phyloP scores from a whole-genome alignment of 2,113 vertebrate genomes.

The Chascanopsetta lugubris region DNA sequence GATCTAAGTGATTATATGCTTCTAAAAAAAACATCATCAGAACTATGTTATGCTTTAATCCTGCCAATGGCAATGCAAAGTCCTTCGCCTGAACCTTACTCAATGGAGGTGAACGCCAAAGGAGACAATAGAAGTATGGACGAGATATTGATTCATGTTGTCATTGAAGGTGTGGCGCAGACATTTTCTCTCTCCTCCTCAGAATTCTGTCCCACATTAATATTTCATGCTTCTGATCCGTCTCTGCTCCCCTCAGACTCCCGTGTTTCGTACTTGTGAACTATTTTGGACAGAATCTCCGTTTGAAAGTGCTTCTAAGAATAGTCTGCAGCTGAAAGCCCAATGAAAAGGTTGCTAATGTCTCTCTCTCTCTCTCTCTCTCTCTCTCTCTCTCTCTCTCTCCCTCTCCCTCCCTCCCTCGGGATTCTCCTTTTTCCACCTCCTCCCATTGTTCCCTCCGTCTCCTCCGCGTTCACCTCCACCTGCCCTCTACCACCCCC shows the following conservation, averaged over 20 bases:
- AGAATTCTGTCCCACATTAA: slow-evolving; percentile 30
- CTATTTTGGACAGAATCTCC: slow-evolving; percentile 46
- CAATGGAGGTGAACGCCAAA: not conserved
- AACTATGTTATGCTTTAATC: too few relatives aligned
- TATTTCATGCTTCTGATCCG: slow-evolving; percentile 32
- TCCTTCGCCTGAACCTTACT: too few relatives aligned
- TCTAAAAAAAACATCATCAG: too few relatives aligned
- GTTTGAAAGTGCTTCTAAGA: slow-evolving; percentile 34
- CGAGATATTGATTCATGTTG: slow-evolving; percentile 25
- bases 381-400: slow-evolving; percentile 4
- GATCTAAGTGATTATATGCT: too few relatives aligned
- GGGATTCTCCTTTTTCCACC: not conserved
- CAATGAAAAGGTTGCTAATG: slow-evolving; percentile 34
- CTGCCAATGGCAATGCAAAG: too few relatives aligned
- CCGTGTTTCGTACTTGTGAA: slow-evolving; percentile 36
- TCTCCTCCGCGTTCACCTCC: slow-evolving; percentile 18
- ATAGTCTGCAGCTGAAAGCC: slow-evolving; percentile 24
- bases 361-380: not conserved
- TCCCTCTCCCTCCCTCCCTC: not conserved
- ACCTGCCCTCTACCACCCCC: not conserved
- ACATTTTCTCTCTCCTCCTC: slow-evolving; percentile 21
- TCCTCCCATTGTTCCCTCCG: slow-evolving; percentile 14
- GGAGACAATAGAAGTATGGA: not conserved
- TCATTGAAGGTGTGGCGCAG: slow-evolving; percentile 17
- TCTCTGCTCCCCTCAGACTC: slow-evolving; percentile 11